phyloP scores from a whole-genome alignment of 2,797 vertebrate species.

The Rhinichthys osculus region DNA sequence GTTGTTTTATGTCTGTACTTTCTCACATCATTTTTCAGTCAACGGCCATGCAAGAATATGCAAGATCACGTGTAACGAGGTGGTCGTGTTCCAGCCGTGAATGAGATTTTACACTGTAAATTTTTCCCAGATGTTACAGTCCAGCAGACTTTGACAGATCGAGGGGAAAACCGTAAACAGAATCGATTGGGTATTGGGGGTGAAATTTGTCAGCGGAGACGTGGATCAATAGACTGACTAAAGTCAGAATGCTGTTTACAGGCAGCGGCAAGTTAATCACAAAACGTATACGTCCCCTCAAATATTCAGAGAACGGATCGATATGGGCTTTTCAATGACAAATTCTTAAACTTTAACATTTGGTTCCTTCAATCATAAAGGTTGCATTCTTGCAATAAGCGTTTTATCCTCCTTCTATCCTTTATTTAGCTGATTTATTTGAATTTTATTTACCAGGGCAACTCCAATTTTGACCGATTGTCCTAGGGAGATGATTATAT shows the following conservation, averaged over 20 bases:
- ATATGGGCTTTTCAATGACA: neutral
- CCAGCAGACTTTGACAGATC: neutral
- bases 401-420: neutral
- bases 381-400: neutral
- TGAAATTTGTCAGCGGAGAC: slow-evolving; percentile 34
- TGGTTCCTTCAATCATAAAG: neutral
- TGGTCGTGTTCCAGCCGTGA: neutral
- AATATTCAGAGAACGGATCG: neutral
- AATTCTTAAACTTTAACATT: neutral
- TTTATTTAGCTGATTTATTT: neutral
- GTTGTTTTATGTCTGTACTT: neutral
- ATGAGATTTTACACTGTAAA: slow-evolving; percentile 12
- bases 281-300: neutral
- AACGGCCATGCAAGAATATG: slow-evolving; percentile 2
- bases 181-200: slow-evolving; percentile 29
- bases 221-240: slow-evolving; percentile 31
- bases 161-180: slow-evolving; percentile 26
- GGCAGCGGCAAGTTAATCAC: neutral
- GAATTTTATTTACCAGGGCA: neutral
- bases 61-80: slow-evolving; percentile 7
- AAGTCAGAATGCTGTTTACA: slow-evolving; percentile 13
- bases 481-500: neutral
- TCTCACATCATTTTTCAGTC: slow-evolving; percentile 28
- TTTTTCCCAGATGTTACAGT: slow-evolving; percentile 45
- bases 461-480: slow-evolving; percentile 10